Conservation (phyloP, 2,113 vertebrate species). For the Apodemus speciosus region DNA sequence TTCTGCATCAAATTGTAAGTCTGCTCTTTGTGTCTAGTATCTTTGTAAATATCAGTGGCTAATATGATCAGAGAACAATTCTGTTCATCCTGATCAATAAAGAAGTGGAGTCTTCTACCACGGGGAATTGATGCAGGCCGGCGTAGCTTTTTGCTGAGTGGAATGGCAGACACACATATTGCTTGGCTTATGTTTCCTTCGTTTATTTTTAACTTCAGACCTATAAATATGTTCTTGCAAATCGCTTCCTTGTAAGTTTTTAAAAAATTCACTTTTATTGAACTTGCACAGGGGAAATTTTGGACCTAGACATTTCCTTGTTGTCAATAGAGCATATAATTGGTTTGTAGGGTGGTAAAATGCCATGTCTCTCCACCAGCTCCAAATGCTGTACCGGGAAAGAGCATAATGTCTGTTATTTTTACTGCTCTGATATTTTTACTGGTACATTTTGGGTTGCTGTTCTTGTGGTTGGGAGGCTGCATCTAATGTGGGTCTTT, state of each 20-base stretch:
- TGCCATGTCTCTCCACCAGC: not conserved
- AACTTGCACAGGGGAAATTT: slow-evolving; percentile 38
- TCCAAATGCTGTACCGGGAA: slow-evolving; percentile 15
- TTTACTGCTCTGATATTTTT: slow-evolving; percentile 60
- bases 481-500: slow-evolving; percentile 45
- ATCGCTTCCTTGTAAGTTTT: slow-evolving; percentile 59
- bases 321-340: slow-evolving; percentile 32
- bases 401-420: slow-evolving; percentile 51
- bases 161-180: slow-evolving; percentile 66
- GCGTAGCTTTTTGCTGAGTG: slow-evolving; percentile 74
- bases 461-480: slow-evolving; percentile 46
- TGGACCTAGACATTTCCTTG: slow-evolving; percentile 47
- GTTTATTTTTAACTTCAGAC: slow-evolving; percentile 64
- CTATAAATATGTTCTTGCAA: slow-evolving; percentile 63
- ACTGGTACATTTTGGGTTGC: slow-evolving; percentile 49
- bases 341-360: slow-evolving; percentile 19
- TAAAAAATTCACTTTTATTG: slow-evolving; percentile 51
- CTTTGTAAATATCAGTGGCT: slow-evolving; percentile 78
- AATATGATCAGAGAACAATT: slow-evolving; percentile 82
- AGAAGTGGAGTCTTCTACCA: slow-evolving; percentile 67
- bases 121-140: not conserved
- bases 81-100: slow-evolving; percentile 83
- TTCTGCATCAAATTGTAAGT: slow-evolving; percentile 59
- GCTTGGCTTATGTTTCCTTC: slow-evolving; percentile 65
- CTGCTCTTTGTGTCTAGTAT: slow-evolving; percentile 64